Base-by-base conservation (phyloP, 2,888 invertebrate genomes). In the Nymphalis urticae region DNA sequence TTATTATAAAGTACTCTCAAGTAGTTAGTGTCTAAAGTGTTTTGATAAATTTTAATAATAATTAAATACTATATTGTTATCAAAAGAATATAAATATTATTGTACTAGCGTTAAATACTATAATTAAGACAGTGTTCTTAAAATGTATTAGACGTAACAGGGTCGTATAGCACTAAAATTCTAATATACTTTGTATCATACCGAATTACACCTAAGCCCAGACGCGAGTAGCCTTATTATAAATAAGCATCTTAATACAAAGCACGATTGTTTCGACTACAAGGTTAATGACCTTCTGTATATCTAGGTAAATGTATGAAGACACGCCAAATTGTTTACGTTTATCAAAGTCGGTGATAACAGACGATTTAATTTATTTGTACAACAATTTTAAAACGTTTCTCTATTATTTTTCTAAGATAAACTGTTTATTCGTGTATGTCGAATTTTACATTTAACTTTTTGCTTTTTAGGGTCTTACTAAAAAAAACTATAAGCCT, bases 231-330 rank as follows among this genome's bases (percentile, higher is more conserved):
- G 50, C 62, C 56, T 56, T 48, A 61, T 62, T 61, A 62, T 48
- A 58, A 58, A 58, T 36, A 50, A 66, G 47, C 24, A 50, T 60
- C 61, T 48, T 66, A 66, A 53, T 54, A 21, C 47, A 62, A 54
- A 24, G 62, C 62, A 62, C 62, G 56, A 67, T 67, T 62, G 61
- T 66, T 62, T 48, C 66, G 58, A 48, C 56, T 62, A 69, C 62
- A 67, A 72, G 64, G 72, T 67, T 59, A 70, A 62, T 62, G 50
- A 70, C 62, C 66, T 58, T 61, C 62, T 69, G 64, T 66, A 48
- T 59, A 61, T 64, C 61, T 67, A 72, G 61, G 62, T 64, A 64
- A 64, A 67, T 64, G 66, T 66, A 66, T 32, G 21, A 48, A 61
- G 48, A 50, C 60, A 42, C 32, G 50, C 51, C 62, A 61, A 66